Conservation (phyloP, 2,888 invertebrate species). For the Acleris holmiana region DNA sequence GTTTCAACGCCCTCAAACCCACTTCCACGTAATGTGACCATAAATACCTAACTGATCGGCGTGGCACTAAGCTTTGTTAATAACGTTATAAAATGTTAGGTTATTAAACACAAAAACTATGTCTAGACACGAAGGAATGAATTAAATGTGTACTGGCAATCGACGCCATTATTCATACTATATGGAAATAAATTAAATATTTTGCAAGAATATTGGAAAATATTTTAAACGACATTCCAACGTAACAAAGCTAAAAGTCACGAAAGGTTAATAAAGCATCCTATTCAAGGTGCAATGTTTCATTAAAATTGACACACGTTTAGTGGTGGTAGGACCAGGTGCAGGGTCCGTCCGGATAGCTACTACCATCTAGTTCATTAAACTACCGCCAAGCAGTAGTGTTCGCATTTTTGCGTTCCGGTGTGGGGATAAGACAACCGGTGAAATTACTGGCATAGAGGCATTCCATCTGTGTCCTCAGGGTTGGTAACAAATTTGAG, state of each 20-base stretch:
- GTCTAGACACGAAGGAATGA: slow-evolving; percentile 28
- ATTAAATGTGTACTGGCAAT: slow-evolving; percentile 42
- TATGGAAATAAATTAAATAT: slow-evolving; percentile 66
- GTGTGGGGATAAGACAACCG: too few species aligned
- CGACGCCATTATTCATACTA: slow-evolving; percentile 59
- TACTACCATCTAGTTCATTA: too few species aligned
- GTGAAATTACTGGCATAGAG: too few species aligned
- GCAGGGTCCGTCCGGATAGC: too few species aligned
- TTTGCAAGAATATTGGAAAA: slow-evolving; percentile 75
- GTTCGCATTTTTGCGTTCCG: too few species aligned
- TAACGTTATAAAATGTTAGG: not conserved
- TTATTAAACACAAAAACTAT: not conserved
- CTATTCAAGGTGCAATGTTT: slow-evolving; percentile 44
- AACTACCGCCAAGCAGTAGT: too few species aligned
- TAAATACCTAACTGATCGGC: slow-evolving; percentile 3
- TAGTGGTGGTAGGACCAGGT: too few species aligned
- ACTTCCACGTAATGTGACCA: not conserved
- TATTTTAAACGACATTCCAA: slow-evolving; percentile 73
- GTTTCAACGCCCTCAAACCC: slow-evolving; percentile 13
- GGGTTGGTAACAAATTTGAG: too few species aligned
- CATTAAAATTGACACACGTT: too few species aligned
- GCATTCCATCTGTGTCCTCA: too few species aligned
- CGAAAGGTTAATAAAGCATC: slow-evolving; percentile 60
- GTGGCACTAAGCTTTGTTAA: slow-evolving; percentile 9
- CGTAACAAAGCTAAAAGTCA: slow-evolving; percentile 73